These are phyloP conservation scores for Chlorospingus flavigularis DNA, from an alignment of 2,797 vertebrate species.

Conservation along the genomic window DNA sequence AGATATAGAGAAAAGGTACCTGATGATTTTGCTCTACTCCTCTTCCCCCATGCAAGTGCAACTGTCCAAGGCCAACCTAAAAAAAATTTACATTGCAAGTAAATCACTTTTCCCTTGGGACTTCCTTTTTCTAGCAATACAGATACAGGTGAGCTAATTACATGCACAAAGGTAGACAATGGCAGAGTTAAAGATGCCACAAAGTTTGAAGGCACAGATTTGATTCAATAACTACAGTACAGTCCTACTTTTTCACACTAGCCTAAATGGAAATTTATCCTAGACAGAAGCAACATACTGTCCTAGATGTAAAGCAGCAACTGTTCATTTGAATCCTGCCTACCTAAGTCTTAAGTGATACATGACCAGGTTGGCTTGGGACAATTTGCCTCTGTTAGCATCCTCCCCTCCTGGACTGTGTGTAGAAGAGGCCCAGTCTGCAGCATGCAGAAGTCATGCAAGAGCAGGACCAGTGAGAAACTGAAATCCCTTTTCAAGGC, in stretches of 20 bases:
- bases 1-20: slow-evolving; percentile 73
- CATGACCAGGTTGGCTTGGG: background rate
- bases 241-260: background rate
- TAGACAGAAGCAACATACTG: background rate
- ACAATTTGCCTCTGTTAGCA: background rate
- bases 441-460: background rate
- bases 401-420: background rate
- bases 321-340: background rate
- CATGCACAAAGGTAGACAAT: background rate
- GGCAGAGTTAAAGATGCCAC: background rate
- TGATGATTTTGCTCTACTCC: slow-evolving; percentile 98
- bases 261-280: background rate
- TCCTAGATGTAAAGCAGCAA: background rate
- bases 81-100: background rate
- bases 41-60: slow-evolving; percentile 94
- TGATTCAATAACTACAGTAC: background rate
- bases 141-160: background rate
- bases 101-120: background rate
- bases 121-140: background rate
- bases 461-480: background rate
- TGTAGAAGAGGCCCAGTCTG: background rate
- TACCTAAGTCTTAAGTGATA: background rate
- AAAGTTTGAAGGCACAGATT: background rate
- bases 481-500: background rate
- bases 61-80: slow-evolving; percentile 94